Evolutionary conservation across 2,888 invertebrate genomes (phyloP).

Genomic region (Phaonia tiefii): DNA sequence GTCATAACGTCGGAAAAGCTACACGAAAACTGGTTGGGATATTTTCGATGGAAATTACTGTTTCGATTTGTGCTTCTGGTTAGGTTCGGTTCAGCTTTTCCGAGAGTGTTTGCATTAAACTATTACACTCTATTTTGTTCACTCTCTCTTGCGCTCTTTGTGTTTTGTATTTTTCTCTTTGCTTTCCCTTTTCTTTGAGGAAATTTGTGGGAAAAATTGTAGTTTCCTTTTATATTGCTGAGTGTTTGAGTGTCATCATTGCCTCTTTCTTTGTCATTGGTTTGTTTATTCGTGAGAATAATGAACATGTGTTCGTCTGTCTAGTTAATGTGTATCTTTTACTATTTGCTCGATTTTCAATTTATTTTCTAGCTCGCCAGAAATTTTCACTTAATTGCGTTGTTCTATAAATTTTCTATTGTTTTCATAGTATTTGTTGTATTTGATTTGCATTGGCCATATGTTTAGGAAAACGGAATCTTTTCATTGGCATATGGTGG

Average conservation of each 20-base stretch:
- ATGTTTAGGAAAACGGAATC: constrained; percentile 1
- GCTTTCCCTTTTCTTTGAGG: neutral
- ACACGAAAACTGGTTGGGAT: constrained; percentile 78
- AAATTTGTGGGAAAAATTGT: neutral
- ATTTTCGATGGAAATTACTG: constrained; percentile 61
- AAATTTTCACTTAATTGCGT: constrained; percentile 16
- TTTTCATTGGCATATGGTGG: constrained; percentile 18
- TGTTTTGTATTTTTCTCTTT: neutral
- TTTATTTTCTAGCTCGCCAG: constrained; percentile 3
- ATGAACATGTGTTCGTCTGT: neutral
- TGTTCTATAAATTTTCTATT: neutral
- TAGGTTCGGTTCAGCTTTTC: neutral
- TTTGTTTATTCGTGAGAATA: constrained; percentile 22
- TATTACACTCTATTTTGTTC: neutral
- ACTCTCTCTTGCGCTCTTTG: neutral
- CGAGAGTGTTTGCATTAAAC: neutral
- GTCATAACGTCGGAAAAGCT: constrained; percentile 79
- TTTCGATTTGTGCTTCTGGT: constrained; percentile 39
- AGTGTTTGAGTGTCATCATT: too few species aligned
- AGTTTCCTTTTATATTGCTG: too few species aligned
- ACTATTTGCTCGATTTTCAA: neutral
- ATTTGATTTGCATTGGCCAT: constrained; percentile 1
- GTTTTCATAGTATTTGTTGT: neutral
- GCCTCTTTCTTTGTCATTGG: neutral
- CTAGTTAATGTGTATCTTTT: constrained; percentile 14